Percentiles rank a stretch among this genome's conserved stretches.
Evolutionary conservation across 2,797 vertebrate species (phyloP).

Genomic region (Lacerta agilis): DNA sequence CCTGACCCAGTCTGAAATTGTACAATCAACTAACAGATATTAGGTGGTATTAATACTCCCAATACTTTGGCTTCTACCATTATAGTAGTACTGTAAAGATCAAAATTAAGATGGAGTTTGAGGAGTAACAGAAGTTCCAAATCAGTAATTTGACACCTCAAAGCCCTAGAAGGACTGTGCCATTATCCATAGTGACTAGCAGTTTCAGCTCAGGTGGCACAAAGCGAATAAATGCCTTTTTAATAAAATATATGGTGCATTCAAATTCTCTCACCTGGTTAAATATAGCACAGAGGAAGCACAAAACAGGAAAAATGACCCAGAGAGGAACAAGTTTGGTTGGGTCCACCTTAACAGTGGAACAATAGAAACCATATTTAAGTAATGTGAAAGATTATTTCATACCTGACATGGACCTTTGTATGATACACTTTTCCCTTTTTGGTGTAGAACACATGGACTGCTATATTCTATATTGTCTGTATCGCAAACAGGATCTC

Average conservation of each 20-base stretch:
- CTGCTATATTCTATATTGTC: conserved; percentile 88
- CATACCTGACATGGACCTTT: conserved; percentile 93
- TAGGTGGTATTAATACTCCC: not conserved
- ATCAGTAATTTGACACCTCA: not conserved
- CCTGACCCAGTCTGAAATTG: not conserved
- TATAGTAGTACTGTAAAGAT: not conserved
- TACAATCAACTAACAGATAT: not conserved
- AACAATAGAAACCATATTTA: conserved; percentile 24
- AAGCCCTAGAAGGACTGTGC: not conserved
- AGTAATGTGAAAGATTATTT: conserved; percentile 17
- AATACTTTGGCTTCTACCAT: no score
- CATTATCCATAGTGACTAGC: not conserved
- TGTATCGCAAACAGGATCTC: conserved; percentile 91
- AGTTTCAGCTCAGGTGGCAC: not conserved
- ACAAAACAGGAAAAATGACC: not conserved
- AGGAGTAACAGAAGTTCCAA: not conserved
- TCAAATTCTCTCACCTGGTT: not conserved
- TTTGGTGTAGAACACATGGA: conserved; percentile 89
- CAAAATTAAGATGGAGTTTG: not conserved
- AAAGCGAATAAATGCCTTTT: not conserved
- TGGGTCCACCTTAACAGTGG: not conserved
- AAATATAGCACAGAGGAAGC: not conserved
- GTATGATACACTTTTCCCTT: conserved; percentile 91
- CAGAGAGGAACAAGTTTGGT: not conserved
- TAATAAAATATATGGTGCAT: not conserved